phyloP scores from a whole-genome alignment of 2,113 vertebrate species.

The Charadrius vociferus region DNA sequence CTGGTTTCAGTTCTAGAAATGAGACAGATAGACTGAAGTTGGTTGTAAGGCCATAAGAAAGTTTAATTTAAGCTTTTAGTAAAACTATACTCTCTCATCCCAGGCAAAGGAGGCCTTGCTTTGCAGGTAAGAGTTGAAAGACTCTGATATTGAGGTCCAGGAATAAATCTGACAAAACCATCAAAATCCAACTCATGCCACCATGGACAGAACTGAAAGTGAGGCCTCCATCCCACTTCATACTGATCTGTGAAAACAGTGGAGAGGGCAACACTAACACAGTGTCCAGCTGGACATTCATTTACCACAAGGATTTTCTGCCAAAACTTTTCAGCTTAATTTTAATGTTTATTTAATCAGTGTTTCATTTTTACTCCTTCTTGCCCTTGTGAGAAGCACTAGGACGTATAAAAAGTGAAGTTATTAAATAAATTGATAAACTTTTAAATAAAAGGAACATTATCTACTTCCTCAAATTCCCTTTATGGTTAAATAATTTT shows the following conservation, averaged over 20 bases:
- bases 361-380: not conserved
- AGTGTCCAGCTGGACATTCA: not conserved
- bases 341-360: not conserved
- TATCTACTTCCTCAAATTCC: not conserved
- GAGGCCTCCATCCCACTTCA: accelerated
- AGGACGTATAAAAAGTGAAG: not conserved
- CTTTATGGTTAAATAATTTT: not conserved
- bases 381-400: not conserved
- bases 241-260: not conserved
- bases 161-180: not conserved
- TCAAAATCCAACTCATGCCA: not conserved
- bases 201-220: not conserved
- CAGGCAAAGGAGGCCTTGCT: not conserved
- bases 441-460: not conserved
- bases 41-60: too few species aligned
- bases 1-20: not conserved
- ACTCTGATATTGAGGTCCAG: not conserved
- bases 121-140: not conserved
- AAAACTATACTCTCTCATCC: not conserved
- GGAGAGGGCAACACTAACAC: not conserved
- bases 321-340: not conserved
- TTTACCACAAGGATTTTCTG: not conserved
- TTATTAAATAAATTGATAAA: not conserved
- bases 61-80: not conserved
- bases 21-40: not conserved